Evolutionary conservation across 2,888 invertebrate genomes (phyloP), one percentile per base, ranked within the genome.

Genomic region (Epinotia nisella): DNA sequence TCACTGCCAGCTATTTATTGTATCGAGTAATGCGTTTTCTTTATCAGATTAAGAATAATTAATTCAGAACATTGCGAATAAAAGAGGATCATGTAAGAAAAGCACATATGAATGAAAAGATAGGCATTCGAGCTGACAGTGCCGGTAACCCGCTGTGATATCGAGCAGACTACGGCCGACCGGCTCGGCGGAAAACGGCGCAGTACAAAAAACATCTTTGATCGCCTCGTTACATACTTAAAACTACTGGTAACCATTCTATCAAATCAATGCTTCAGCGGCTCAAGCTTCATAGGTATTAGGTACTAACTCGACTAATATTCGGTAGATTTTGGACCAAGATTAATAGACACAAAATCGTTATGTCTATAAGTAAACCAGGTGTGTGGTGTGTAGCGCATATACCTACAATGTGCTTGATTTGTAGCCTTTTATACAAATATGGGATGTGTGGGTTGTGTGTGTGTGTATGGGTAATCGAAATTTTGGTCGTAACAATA

Each of bases 241-340:
- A 79, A 88, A 82, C 92, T 93, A 93, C 81, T 92, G 93, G 92
- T 93, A 93, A 92, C 92, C 85, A 91, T 88, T 81, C 78, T 81
- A 85, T 80, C 79, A 81, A 85, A 83, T 82, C 82, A 81, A 83
- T 83, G 79, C 79, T 82, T 78, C 79, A 77, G 83, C 82, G 83
- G 80, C 79, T 81, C 81, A 80, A 83, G 83, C 80, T 83, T 81
- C 77, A 81, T 41, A 41, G 41, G 15, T n/a, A 45, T 24, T 61
- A 61, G 45, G 10, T 79, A 85, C 39, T 53, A 55, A 65, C 35
- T 79, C 79, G 77, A 79, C 76, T 49, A 51, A 51, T 39, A 17
- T 68, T 68, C 61, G 51, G 51, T 56, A n/a, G 21, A 72, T 49
- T 39, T 62, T 55, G 56, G 61, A 51, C 67, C 67, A 61, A 62